Conservation (phyloP, 2,888 invertebrate genomes). For the Myopa tessellatipennis region DNA sequence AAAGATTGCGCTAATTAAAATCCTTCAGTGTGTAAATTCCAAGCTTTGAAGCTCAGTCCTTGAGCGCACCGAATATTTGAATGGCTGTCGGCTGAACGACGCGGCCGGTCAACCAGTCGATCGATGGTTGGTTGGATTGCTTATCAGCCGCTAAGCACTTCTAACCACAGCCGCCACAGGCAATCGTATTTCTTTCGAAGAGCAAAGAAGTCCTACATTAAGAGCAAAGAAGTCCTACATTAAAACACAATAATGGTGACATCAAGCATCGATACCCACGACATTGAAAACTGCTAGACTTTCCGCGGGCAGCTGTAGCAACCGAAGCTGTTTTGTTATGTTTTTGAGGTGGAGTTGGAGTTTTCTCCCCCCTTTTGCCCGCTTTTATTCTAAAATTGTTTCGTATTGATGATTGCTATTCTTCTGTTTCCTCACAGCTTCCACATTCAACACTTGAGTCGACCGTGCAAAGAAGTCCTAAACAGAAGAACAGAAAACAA, state of each 20-base stretch:
- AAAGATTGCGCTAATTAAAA: conserved; percentile 68
- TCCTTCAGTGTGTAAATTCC: conserved; percentile 19
- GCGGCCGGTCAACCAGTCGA: background rate
- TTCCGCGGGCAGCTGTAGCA: conserved; percentile 14
- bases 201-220: too few relatives aligned
- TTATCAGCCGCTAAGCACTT: conserved; percentile 9
- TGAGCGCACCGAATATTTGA: conserved; percentile 17
- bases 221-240: too few relatives aligned
- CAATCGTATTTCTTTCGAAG: background rate
- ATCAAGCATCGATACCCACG: too few relatives aligned
- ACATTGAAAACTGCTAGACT: conserved; percentile 22
- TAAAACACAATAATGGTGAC: too few relatives aligned
- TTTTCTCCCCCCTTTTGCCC: background rate
- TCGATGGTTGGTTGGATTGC: conserved; percentile 3
- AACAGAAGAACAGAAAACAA: background rate
- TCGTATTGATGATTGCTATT: conserved; percentile 8
- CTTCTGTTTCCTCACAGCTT: conserved; percentile 24
- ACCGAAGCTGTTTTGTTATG: conserved; percentile 27
- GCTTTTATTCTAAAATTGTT: background rate
- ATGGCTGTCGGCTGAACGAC: background rate
- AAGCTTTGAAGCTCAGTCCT: conserved; percentile 13
- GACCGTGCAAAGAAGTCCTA: background rate
- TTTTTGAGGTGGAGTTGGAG: background rate
- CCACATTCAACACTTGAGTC: conserved; percentile 24
- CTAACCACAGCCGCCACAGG: background rate